Conservation (phyloP, 2,113 vertebrate species). For the Platysternon megacephalum region DNA sequence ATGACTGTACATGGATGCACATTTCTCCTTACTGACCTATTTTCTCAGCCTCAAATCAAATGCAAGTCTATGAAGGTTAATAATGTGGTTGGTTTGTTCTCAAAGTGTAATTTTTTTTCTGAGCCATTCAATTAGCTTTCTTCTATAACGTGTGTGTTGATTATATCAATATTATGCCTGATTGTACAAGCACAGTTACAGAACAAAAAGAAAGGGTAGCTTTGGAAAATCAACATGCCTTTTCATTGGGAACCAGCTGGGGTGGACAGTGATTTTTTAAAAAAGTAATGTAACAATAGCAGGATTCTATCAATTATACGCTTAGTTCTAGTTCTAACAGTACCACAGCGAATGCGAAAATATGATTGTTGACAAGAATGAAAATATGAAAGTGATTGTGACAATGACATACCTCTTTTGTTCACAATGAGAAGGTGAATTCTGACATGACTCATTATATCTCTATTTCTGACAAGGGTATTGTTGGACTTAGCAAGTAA, state of each 20-base stretch:
- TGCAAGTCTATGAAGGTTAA: neutral
- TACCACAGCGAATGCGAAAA: neutral
- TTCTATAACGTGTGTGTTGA: neutral
- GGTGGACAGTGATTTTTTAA: neutral
- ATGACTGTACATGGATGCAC: too few relatives aligned
- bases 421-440: neutral
- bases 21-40: neutral
- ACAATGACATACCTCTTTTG: constrained; percentile 18
- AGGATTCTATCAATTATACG: neutral
- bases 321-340: rapidly evolving
- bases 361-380: constrained; percentile 37
- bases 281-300: neutral
- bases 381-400: constrained; percentile 40
- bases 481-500: constrained; percentile 46
- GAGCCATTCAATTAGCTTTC: neutral
- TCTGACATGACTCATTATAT: neutral
- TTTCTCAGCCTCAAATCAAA: neutral
- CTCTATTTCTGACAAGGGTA: constrained; percentile 44
- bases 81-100: constrained; percentile 3
- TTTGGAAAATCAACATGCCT: constrained; percentile 6
- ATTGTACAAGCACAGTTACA: neutral
- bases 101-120: neutral
- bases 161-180: neutral
- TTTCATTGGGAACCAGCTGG: neutral
- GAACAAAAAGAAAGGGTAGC: neutral